These are phyloP conservation scores for Philonicus albiceps DNA, from an alignment of 2,888 invertebrate genomes.

Conservation along the genomic window DNA sequence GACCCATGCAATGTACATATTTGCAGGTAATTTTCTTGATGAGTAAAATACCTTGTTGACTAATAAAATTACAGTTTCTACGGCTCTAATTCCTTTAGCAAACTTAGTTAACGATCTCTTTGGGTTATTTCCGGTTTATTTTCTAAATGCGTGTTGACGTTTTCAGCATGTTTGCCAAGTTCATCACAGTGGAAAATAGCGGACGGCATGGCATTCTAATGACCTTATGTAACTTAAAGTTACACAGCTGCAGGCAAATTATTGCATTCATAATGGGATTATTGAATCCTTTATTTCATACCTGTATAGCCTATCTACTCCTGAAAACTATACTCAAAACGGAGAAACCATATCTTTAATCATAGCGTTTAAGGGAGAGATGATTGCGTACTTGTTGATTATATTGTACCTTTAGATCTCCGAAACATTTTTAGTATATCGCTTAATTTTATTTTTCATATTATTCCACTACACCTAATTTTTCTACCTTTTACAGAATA, in stretches of 20 bases:
- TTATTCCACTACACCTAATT: too few relatives aligned
- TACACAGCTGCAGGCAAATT: background rate
- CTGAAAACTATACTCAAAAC: background rate
- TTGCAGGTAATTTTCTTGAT: slow-evolving; percentile 36
- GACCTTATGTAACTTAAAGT: background rate
- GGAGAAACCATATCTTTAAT: background rate
- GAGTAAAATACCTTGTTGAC: slow-evolving; percentile 45
- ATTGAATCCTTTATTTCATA: background rate
- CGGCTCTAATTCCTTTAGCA: slow-evolving; percentile 43
- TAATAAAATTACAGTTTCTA: slow-evolving; percentile 44
- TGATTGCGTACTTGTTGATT: background rate
- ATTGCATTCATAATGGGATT: background rate
- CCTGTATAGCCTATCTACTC: background rate
- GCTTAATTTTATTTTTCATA: background rate
- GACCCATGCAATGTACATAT: slow-evolving; percentile 42
- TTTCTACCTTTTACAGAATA: too few relatives aligned
- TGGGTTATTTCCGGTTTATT: background rate
- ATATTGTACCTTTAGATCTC: background rate
- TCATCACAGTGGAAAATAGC: background rate
- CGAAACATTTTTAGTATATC: background rate
- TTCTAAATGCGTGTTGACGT: background rate
- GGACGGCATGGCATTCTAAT: background rate
- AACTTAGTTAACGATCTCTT: slow-evolving; percentile 44
- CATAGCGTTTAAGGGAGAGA: background rate
- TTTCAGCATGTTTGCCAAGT: background rate